These are phyloP conservation scores for Bombycilla garrulus DNA, from an alignment of 2,113 vertebrate species.

Conservation along the genomic window DNA sequence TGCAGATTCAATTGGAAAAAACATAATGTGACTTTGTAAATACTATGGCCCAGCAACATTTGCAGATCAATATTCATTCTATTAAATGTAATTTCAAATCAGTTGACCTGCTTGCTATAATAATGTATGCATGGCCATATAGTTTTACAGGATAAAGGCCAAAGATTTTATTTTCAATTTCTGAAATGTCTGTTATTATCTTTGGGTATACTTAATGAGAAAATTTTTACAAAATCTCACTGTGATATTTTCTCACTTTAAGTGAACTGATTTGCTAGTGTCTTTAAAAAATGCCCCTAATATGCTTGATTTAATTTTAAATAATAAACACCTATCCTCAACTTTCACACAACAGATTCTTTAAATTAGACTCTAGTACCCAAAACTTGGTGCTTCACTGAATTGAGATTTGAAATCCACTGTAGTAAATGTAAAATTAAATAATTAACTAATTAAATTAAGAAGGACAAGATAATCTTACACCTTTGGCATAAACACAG, in stretches of 20 bases:
- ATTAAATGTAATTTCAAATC: background rate
- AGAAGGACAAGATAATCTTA: background rate
- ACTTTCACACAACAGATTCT: background rate
- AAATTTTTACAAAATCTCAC: background rate
- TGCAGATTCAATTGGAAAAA: background rate
- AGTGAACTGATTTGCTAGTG: background rate
- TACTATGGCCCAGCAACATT: background rate
- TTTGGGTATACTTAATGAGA: background rate
- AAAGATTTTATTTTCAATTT: background rate
- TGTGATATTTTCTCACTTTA: background rate
- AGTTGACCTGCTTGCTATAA: background rate
- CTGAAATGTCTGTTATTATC: background rate
- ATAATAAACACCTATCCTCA: background rate
- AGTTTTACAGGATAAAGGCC: background rate
- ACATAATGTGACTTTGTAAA: background rate
- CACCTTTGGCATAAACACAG: background rate
- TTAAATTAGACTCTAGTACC: background rate
- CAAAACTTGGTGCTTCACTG: background rate
- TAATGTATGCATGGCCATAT: background rate
- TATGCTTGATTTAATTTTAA: background rate
- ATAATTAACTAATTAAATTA: background rate
- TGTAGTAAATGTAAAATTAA: background rate
- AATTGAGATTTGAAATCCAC: background rate
- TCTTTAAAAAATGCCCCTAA: background rate
- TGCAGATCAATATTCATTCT: background rate